Conservation (phyloP, 1,140 invertebrate species). For the Caenorhabditis briggsae region DNA sequence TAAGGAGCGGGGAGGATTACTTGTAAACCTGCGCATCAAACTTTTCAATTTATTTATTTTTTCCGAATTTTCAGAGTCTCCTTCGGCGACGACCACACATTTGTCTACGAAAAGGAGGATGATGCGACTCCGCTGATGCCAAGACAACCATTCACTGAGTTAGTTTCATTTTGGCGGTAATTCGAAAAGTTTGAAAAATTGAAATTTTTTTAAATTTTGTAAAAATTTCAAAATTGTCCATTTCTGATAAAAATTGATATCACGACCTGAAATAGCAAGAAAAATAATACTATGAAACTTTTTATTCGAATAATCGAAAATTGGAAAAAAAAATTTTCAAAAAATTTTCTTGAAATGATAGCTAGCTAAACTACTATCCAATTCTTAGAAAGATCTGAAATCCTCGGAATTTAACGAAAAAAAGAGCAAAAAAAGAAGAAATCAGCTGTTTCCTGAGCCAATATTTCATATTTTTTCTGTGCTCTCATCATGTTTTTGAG, state of each 20-base stretch:
- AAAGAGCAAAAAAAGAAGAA: too few relatives aligned
- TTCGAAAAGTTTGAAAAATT: not conserved
- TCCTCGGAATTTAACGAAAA: too few relatives aligned
- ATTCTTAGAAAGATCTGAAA: too few relatives aligned
- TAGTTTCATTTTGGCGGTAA: conserved; percentile 36
- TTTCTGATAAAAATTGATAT: not conserved
- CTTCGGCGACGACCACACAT: conserved; percentile 62
- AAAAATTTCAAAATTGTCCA: not conserved
- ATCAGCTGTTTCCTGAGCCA: too few relatives aligned
- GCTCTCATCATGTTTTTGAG: not conserved
- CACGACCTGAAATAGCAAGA: too few relatives aligned
- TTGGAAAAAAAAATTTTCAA: too few relatives aligned
- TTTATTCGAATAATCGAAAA: too few relatives aligned
- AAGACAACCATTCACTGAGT: conserved; percentile 65
- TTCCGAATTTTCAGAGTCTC: conserved; percentile 58
- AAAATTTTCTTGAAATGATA: too few relatives aligned
- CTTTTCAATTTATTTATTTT: not conserved
- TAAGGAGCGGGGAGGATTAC: not conserved
- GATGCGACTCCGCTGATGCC: conserved; percentile 58
- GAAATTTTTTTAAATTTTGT: not conserved
- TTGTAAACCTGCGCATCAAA: not conserved
- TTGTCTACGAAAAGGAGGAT: conserved; percentile 65
- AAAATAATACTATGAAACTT: too few relatives aligned
- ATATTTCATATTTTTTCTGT: not conserved
- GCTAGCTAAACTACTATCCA: too few relatives aligned